Percentiles rank a stretch among this genome's conserved stretches.
These are phyloP conservation scores for Megaceryle torquata DNA, from an alignment of 2,113 vertebrate species.

Conservation along the genomic window DNA sequence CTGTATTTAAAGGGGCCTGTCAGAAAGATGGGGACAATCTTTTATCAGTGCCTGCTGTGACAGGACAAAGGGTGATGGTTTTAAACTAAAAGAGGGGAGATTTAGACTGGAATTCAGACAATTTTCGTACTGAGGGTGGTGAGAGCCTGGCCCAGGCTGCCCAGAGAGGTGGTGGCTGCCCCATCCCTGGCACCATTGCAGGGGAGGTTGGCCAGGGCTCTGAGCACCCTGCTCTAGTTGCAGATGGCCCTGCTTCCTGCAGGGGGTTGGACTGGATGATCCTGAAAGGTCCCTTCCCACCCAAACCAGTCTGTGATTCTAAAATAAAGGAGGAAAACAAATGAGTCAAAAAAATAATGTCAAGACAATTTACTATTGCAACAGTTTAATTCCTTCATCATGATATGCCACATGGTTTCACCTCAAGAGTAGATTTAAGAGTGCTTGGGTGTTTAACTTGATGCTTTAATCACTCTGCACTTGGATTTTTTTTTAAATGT, in stretches of 20 bases:
- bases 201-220: background rate
- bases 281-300: background rate
- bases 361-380: background rate
- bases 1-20: background rate
- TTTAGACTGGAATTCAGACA: background rate
- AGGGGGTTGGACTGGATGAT: background rate
- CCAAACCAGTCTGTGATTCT: background rate
- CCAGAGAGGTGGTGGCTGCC: background rate
- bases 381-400: background rate
- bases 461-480: background rate
- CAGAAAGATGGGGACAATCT: background rate
- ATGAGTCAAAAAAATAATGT: background rate
- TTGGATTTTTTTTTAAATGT: background rate
- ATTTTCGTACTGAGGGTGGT: background rate
- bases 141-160: background rate
- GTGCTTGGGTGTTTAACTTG: background rate
- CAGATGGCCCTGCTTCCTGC: background rate
- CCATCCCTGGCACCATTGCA: background rate
- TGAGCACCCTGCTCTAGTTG: background rate
- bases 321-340: background rate
- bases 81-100: background rate
- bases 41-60: background rate
- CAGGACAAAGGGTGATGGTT: background rate
- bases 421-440: background rate
- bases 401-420: background rate